phyloP scores from a whole-genome alignment of 2,113 vertebrate species.

The Microcebus ravelobensis region DNA sequence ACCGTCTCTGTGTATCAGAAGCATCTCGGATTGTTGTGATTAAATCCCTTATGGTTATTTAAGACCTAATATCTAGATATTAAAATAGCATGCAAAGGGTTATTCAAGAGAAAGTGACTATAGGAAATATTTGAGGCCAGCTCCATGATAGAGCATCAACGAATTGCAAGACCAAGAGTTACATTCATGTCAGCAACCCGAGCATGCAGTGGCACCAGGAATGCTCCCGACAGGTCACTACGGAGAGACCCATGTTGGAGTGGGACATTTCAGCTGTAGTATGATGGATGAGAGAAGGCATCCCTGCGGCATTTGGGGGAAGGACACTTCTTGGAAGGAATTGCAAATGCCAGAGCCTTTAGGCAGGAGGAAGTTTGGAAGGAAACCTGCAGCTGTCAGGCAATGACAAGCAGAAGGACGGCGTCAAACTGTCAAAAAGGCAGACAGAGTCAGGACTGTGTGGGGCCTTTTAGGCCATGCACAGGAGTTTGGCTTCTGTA shows the following conservation, averaged over 20 bases:
- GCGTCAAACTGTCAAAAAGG: neutral
- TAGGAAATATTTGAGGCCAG: neutral
- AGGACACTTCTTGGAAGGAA: neutral
- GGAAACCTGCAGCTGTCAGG: neutral
- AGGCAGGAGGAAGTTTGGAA: neutral
- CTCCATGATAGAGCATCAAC: neutral
- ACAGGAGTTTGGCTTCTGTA: neutral
- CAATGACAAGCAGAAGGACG: neutral
- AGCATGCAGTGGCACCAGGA: rapidly evolving
- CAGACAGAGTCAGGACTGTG: rapidly evolving
- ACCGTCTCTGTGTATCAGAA: neutral
- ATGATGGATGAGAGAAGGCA: neutral
- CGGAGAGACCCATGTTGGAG: neutral
- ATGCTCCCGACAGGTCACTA: rapidly evolving
- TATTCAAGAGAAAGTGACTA: neutral
- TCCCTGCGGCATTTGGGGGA: neutral
- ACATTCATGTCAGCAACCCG: neutral
- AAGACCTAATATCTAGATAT: neutral
- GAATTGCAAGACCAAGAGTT: neutral
- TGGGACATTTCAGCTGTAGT: too few species aligned
- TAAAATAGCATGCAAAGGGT: neutral
- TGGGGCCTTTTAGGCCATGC: neutral
- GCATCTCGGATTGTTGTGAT: neutral
- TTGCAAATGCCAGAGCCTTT: neutral
- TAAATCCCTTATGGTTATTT: neutral